These are phyloP conservation scores for Girardinus metallicus DNA, from an alignment of 2,797 vertebrate genomes.

Conservation along the genomic window DNA sequence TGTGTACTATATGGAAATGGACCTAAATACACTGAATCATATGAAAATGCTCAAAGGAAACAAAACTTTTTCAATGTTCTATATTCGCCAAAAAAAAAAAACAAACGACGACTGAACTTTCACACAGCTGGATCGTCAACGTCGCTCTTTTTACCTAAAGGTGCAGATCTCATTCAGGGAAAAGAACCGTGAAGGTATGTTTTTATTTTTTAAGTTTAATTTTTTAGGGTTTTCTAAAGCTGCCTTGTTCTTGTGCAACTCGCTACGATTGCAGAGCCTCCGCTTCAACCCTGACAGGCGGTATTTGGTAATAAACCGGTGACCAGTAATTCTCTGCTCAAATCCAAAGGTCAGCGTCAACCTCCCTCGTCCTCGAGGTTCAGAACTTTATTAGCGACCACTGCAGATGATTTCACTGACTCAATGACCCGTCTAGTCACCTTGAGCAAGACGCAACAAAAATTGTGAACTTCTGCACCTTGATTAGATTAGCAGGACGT, in stretches of 20 bases:
- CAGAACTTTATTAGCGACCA: slow-evolving; percentile 35
- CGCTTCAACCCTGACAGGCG: slow-evolving; percentile 14
- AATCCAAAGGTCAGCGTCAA: slow-evolving; percentile 27
- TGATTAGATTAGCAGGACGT: slow-evolving; percentile 1
- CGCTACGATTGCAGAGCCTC: not conserved
- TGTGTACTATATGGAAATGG: not conserved
- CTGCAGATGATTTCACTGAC: slow-evolving; percentile 15
- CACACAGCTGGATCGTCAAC: not conserved
- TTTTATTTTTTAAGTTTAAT: too few species aligned
- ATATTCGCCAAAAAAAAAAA: not conserved
- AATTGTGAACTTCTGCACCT: not conserved
- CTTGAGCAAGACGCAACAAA: not conserved
- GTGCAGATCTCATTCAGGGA: not conserved
- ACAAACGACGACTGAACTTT: not conserved
- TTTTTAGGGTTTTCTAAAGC: not conserved
- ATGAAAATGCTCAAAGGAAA: not conserved
- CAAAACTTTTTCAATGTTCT: not conserved
- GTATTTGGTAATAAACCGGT: slow-evolving; percentile 30
- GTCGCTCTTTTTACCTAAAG: not conserved
- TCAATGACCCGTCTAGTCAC: slow-evolving; percentile 11
- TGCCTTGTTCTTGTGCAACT: not conserved
- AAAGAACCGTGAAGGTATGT: not conserved
- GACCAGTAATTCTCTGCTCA: slow-evolving; percentile 39
- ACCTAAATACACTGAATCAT: not conserved
- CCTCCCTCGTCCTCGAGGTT: slow-evolving; percentile 26